Evolutionary conservation across 1,140 invertebrate genomes (phyloP).

Genomic region (Rhopalosiphum maidis): DNA sequence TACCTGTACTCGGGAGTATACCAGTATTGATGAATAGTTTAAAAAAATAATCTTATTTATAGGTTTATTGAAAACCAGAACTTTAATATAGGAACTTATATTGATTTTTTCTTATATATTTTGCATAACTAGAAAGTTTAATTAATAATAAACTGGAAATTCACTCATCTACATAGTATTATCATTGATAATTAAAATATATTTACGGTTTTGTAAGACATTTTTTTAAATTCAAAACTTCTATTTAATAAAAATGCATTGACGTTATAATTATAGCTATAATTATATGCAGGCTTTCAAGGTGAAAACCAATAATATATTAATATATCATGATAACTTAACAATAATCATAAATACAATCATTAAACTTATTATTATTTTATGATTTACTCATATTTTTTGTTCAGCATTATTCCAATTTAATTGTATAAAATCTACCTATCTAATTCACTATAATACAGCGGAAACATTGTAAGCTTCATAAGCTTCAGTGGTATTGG

Average conservation of each 20-base stretch:
- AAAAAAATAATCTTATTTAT: background rate
- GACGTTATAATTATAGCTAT: background rate
- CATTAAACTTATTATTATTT: background rate
- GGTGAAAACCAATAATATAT: background rate
- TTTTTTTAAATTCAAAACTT: background rate
- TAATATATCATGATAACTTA: background rate
- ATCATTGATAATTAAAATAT: constrained; percentile 2
- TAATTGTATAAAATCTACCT: background rate
- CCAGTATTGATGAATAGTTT: background rate
- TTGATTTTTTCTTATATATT: no score
- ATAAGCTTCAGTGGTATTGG: background rate
- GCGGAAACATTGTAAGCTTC: background rate
- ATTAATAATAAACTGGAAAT: background rate
- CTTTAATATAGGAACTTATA: no score
- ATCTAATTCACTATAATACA: background rate
- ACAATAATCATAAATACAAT: background rate
- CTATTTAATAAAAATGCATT: background rate
- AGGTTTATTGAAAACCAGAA: no score
- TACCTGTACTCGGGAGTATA: background rate
- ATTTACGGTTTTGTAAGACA: background rate
- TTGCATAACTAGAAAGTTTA: background rate
- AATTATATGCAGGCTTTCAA: background rate
- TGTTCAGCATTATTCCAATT: background rate
- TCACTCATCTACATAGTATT: background rate
- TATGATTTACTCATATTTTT: background rate